Percentiles rank a stretch among this genome's conserved stretches.
phyloP scores from a whole-genome alignment of 2,888 invertebrate species.

The Cephus rjabovi region DNA sequence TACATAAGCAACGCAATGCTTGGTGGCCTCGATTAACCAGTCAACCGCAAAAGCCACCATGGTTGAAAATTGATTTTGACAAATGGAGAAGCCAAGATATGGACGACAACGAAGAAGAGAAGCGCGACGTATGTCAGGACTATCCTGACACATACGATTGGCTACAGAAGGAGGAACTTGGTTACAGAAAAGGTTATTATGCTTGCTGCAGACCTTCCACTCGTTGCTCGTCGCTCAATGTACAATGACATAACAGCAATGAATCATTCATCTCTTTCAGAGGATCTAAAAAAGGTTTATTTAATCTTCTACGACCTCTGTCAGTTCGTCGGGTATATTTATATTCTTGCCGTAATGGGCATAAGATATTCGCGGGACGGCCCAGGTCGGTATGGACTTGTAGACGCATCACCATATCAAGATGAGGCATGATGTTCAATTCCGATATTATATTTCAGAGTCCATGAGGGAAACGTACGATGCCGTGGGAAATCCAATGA shows the following conservation, averaged over 20 bases:
- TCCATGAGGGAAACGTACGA: conserved; percentile 79
- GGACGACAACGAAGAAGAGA: conserved; percentile 72
- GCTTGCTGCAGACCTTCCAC: too few relatives aligned
- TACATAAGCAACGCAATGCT: conserved; percentile 75
- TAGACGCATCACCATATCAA: not conserved
- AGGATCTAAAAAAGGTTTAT: conserved; percentile 85
- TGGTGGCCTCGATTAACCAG: conserved; percentile 91
- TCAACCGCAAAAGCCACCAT: conserved; percentile 86
- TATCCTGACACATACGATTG: conserved; percentile 82
- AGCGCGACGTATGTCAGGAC: conserved; percentile 79
- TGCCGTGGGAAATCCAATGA: conserved; percentile 81
- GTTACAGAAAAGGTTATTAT: conserved; percentile 78
- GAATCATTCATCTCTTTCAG: conserved; percentile 66
- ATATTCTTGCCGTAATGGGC: conserved; percentile 78
- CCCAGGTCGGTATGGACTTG: conserved; percentile 65
- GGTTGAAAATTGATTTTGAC: conserved; percentile 95
- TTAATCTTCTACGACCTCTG: conserved; percentile 89
- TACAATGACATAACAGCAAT: too few relatives aligned
- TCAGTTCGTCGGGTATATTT: conserved; percentile 88
- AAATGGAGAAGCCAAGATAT: conserved; percentile 87
- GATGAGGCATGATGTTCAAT: not conserved
- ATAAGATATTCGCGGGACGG: conserved; percentile 83
- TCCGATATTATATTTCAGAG: conserved; percentile 53
- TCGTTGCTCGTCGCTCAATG: too few relatives aligned
- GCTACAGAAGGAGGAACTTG: conserved; percentile 81